Evolutionary conservation across 2,888 invertebrate genomes (phyloP), one percentile per base, ranked within the genome.

Genomic region (Patella ulyssiponensis): DNA sequence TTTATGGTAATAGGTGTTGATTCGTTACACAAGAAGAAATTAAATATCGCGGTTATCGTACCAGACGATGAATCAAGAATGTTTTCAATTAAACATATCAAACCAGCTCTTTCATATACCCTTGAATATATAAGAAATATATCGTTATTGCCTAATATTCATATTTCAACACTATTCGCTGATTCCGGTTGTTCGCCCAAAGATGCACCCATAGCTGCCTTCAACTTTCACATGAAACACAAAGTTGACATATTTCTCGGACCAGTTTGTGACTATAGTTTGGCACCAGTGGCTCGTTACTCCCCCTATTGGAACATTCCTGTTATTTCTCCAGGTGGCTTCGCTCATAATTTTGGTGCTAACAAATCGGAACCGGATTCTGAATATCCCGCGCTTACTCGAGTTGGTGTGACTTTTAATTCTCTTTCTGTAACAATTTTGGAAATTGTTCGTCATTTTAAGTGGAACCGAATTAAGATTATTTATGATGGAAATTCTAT

Each of bases 201-300:
- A 64, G 64, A 64, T 64, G 64, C 64, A 64, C 64, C 64, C 64
- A 64, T 64, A 64, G 64, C 64, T 23, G 64, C 64, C 20, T 64
- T 64, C 23, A 20, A 64, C 20, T 64, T 64, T 64, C 64, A 64
- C 23, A 64, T 64, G 64, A 64, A 64, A 12, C 20, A 64, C 15
- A 23, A 64, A 20, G 64, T 64, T 11, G 64, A 64, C 23, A 23
- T 64, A 64, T 64, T 64, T 64, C 23, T 64, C 20, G 64, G 64
- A 12, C 64, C 64, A 23, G 64, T 64, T 20, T 64, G 64, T 64
- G 64, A 64, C 23, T 64, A 64, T 64, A 64, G 64, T 14, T 64
- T 64, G 15, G 64, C 64, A 20, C 64, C 64, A 64, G 64, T 64
- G 14, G 64, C 64, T 12, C 64, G 64, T 5, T 64, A 64, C 20